These are phyloP conservation scores for Clostera curtula DNA, from an alignment of 2,888 invertebrate genomes.

Conservation along the genomic window DNA sequence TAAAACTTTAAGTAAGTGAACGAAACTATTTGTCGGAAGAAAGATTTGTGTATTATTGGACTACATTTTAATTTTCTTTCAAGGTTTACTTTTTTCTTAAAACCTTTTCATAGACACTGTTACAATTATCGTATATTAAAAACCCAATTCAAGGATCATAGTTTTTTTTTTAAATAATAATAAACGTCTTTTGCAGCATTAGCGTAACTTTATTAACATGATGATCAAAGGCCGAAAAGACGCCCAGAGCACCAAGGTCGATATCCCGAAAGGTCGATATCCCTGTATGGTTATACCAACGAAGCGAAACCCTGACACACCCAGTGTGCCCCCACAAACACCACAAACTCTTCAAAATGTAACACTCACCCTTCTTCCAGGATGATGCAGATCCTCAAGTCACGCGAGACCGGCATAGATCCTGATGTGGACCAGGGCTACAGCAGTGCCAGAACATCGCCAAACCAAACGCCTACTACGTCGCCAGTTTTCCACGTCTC, in stretches of 20 bases:
- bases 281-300: slow-evolving; percentile 53
- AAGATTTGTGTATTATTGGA: too few relatives aligned
- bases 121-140: too few relatives aligned
- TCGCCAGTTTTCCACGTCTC: slow-evolving; percentile 48
- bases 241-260: slow-evolving; percentile 44
- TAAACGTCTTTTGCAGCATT: too few relatives aligned
- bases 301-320: slow-evolving; percentile 52
- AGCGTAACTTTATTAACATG: slow-evolving; percentile 26
- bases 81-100: too few relatives aligned
- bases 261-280: slow-evolving; percentile 51
- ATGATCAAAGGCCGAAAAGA: slow-evolving; percentile 50
- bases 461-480: slow-evolving; percentile 47
- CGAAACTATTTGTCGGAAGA: too few relatives aligned
- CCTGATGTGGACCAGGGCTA: slow-evolving; percentile 57
- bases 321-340: background rate
- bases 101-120: too few relatives aligned
- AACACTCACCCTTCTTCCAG: too few relatives aligned
- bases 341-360: too few relatives aligned
- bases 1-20: too few relatives aligned
- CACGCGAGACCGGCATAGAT: slow-evolving; percentile 40
- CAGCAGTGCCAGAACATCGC: slow-evolving; percentile 54
- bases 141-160: too few relatives aligned
- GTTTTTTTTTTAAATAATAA: too few relatives aligned
- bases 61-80: too few relatives aligned
- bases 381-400: slow-evolving; percentile 63